These are phyloP conservation scores for Scomber scombrus DNA, from an alignment of 2,113 vertebrate genomes.

Conservation along the genomic window DNA sequence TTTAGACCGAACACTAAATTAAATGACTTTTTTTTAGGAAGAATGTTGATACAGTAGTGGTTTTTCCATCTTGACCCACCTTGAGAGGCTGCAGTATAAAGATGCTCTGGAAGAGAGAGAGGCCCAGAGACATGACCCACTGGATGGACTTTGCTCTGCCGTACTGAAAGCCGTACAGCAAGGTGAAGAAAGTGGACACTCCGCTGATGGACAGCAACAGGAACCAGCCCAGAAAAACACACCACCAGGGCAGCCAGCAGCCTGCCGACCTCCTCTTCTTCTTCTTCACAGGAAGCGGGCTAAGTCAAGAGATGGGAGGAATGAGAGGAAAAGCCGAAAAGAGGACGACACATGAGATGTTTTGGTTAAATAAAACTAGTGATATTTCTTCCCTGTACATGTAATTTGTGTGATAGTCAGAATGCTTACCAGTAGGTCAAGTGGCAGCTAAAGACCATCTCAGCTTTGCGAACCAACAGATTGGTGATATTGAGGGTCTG, in stretches of 20 bases:
- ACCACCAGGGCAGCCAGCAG: conserved; percentile 88
- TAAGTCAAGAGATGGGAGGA: conserved; percentile 11
- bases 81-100: conserved; percentile 89
- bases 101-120: conserved; percentile 90
- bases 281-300: conserved; percentile 52
- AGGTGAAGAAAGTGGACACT: conserved; percentile 87
- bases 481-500: conserved; percentile 60
- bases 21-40: neutral
- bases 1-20: accelerated
- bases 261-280: conserved; percentile 51
- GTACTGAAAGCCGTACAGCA: conserved; percentile 87
- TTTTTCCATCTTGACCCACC: conserved; percentile 63
- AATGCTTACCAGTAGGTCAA: conserved; percentile 75
- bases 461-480: conserved; percentile 78
- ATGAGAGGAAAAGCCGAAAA: neutral
- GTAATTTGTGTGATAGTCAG: neutral
- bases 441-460: conserved; percentile 81
- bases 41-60: neutral
- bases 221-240: conserved; percentile 86
- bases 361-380: neutral
- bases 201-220: conserved; percentile 85
- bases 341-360: neutral
- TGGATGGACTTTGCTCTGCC: conserved; percentile 84
- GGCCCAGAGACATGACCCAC: conserved; percentile 86
- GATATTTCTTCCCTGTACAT: neutral